These are phyloP conservation scores for Marronus borbonicus DNA, from an alignment of 2,888 invertebrate genomes.

Conservation along the genomic window DNA sequence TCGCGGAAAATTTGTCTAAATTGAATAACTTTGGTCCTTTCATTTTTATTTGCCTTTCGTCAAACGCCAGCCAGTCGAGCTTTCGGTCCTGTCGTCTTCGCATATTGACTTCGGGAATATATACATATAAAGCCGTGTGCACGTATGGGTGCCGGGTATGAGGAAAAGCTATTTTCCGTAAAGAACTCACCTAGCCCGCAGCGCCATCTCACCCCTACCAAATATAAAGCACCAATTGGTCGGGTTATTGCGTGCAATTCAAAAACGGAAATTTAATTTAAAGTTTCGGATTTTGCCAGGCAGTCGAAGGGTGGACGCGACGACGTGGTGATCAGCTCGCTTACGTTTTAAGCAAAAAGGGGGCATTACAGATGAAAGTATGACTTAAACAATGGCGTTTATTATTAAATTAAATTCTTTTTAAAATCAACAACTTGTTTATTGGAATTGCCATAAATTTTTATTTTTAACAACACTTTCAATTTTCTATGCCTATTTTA, in stretches of 20 bases:
- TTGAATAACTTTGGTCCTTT: slow-evolving; percentile 69
- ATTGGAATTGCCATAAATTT: too few relatives aligned
- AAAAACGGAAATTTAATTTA: slow-evolving; percentile 71
- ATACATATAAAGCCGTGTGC: slow-evolving; percentile 31
- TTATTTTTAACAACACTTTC: too few relatives aligned
- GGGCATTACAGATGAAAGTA: not conserved
- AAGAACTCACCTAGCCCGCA: slow-evolving; percentile 52
- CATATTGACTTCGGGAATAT: slow-evolving; percentile 63
- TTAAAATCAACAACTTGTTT: too few relatives aligned
- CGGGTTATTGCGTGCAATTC: slow-evolving; percentile 70
- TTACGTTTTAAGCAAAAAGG: slow-evolving; percentile 4
- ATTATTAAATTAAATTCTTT: too few relatives aligned
- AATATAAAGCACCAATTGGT: slow-evolving; percentile 69
- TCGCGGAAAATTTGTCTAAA: slow-evolving; percentile 68
- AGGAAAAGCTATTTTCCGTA: slow-evolving; percentile 67
- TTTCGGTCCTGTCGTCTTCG: slow-evolving; percentile 52
- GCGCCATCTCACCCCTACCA: slow-evolving; percentile 60
- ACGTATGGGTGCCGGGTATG: slow-evolving; percentile 13
- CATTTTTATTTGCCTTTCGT: slow-evolving; percentile 66
- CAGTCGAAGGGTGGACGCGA: not conserved
- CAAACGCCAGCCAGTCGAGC: slow-evolving; percentile 48
- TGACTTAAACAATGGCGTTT: too few relatives aligned
- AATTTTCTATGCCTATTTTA: too few relatives aligned
- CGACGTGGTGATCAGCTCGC: not conserved
- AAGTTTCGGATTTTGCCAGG: slow-evolving; percentile 67